Base-by-base conservation (phyloP, 2,113 vertebrate species). In the Ginglymostoma cirratum region DNA sequence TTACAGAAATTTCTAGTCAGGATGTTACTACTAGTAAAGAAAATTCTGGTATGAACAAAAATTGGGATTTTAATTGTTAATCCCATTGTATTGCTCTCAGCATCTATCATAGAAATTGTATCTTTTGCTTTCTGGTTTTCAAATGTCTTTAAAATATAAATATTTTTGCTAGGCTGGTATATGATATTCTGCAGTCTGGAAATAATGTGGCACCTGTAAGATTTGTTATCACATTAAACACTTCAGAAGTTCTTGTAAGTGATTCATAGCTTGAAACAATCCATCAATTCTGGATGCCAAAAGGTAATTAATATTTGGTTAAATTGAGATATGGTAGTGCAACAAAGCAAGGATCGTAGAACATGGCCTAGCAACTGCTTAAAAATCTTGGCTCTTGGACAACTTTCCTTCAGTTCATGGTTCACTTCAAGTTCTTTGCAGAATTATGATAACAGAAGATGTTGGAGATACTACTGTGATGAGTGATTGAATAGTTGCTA, bases 401-500 rank as follows among this genome's bases (percentile, higher is more conserved):
- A 95, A 95, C 24, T 95, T 72, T 72, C 67, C 94, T 76, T 95
- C 94, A 95, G 5, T 42, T 52, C 67, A 95, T 48, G 67, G 94
- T 95, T 95, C 94, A 95, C 30, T 45, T 95, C 66, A 72, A 95
- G 94, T 95, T 76, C 94, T 95, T 52, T 34, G 38, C 30, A 76
- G 42, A 76, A 72, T 95, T 48, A 95, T 95, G 94, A 95, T 76
- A 95, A 76, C 94, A 95, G 38, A 72, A 69, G 93, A 94, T 94
- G 67, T 23, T 70, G 27, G 8, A 95, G 94, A 72, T 72, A 72
- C 14, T 45, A 24, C 38, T 76, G 42, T 30, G 94, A 34, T 72
- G 94, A 95, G 69, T 95, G 94, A 95, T 95, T 95, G 69, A 95
- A 76, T 95, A 95, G 67, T 76, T 72, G 67, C 94, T 76, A 72